Base-by-base conservation (phyloP, 2,797 vertebrate species). In the Phalloptychus januarius region DNA sequence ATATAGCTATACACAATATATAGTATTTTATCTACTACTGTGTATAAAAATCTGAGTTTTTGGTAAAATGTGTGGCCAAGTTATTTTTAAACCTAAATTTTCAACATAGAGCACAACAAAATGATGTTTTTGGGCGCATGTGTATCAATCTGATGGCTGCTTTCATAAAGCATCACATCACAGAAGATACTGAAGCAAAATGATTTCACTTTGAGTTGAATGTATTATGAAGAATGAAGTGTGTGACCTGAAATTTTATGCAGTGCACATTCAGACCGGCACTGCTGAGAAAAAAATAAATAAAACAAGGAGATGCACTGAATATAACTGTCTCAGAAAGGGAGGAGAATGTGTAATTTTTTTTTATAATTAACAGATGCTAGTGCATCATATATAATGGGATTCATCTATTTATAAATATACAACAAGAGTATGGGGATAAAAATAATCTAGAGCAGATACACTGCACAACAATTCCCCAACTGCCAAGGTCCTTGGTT, bases 241-340 rank as follows among this genome's bases (percentile, higher is more conserved):
- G 45, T 78, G 79, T 91, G 92, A 93, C 93, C 91, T 92, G 83
- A 88, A 92, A 94, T 79, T 56, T n/a, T 10, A 79, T 79, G 89
- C 84, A 61, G 80, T 65, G 25, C 83, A 79, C 74, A 83, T 85
- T 77, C 76, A 82, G 80, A 71, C 44, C 25, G 79, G 72, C 75
- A 88, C 82, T 77, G 83, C 78, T 91, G 88, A 44, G 13, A 8
- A 40, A 42, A 72, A 45, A 74, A 74, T 38, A 77, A 58, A 74
- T 25, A 13, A 46, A 31, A 38, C 71, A 40, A 75, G 71, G 40
- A 76, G 40, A 76, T 54, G 71, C 48, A 71, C 28, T 42, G 25
- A 78, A 78, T 61, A 28, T 48, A 48, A 71, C 70, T 33, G n/a
- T 10, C 15, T 46, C 13, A 10, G 7, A 71, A 58, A 67, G 75